These are phyloP conservation scores for Anthopleura sola DNA, from an alignment of 64 coral and sea anemone genomes.

Conservation along the genomic window DNA sequence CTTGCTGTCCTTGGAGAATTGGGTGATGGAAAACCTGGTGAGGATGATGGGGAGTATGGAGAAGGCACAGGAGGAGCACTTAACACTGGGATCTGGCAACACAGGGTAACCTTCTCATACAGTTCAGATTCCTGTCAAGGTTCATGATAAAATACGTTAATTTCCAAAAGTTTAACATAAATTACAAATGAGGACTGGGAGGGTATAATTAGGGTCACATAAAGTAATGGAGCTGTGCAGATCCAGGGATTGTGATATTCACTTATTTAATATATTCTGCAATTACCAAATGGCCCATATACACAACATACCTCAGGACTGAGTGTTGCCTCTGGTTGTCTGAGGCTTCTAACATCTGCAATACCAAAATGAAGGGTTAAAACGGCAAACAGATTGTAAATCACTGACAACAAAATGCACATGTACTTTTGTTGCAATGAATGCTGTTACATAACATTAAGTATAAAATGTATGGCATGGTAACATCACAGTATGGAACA, in stretches of 20 bases:
- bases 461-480: too few species aligned
- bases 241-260: too few species aligned
- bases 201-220: too few species aligned
- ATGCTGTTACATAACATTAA: background rate
- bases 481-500: background rate
- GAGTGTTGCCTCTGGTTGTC: background rate
- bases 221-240: too few species aligned
- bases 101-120: slow-evolving; percentile 44
- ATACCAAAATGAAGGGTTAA: background rate
- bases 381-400: background rate
- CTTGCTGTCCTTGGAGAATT: background rate
- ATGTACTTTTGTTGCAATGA: too few species aligned
- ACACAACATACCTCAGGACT: background rate
- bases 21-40: background rate
- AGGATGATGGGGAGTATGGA: slow-evolving; percentile 48
- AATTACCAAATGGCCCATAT: background rate
- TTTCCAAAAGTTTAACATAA: background rate
- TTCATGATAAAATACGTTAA: background rate
- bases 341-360: background rate
- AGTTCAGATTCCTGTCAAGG: slow-evolving; percentile 41
- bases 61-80: slow-evolving; percentile 37
- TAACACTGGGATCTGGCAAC: slow-evolving; percentile 34
- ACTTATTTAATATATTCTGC: too few species aligned
- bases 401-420: background rate
- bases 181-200: too few species aligned